Percentiles rank a stretch among this genome's conserved stretches.
phyloP scores from a whole-genome alignment of 2,888 invertebrate genomes.

The Iphiclides podalirius region DNA sequence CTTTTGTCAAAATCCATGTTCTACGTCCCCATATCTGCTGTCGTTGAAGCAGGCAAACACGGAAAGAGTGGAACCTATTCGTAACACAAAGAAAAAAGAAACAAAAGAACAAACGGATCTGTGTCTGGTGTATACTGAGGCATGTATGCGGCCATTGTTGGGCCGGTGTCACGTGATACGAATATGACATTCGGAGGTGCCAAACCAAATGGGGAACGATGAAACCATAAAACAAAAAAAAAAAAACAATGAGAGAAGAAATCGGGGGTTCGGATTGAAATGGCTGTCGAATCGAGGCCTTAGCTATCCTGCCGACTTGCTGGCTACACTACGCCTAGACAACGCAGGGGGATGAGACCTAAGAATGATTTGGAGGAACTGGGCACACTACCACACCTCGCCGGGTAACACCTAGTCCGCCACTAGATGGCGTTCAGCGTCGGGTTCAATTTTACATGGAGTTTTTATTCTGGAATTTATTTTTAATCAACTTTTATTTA shows the following conservation, averaged over 20 bases:
- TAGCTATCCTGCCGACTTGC: conserved; percentile 53
- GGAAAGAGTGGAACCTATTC: conserved; percentile 52
- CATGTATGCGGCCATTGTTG: conserved; percentile 51
- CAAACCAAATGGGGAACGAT: conserved; percentile 38
- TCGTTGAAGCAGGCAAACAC: conserved; percentile 64
- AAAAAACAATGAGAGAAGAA: conserved; percentile 32
- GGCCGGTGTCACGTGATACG: conserved; percentile 68
- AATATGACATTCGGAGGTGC: conserved; percentile 69
- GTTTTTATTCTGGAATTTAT: conserved; percentile 26
- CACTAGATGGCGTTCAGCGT: conserved; percentile 35
- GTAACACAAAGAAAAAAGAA: conserved; percentile 33
- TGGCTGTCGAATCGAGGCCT: conserved; percentile 53
- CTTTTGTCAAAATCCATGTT: not conserved
- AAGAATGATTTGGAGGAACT: conserved; percentile 45
- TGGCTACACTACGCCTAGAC: conserved; percentile 60
- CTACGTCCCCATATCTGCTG: conserved; percentile 56
- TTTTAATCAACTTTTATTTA: conserved; percentile 33
- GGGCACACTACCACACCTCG: conserved; percentile 44
- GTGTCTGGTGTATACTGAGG: conserved; percentile 66
- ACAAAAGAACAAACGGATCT: conserved; percentile 37
- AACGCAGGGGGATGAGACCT: conserved; percentile 57
- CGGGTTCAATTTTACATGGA: conserved; percentile 12
- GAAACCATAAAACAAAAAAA: conserved; percentile 36
- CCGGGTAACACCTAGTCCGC: conserved; percentile 42
- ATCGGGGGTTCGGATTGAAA: conserved; percentile 31